Evolutionary conservation across 2,113 vertebrate species (phyloP), one percentile per base, ranked within the genome.

Genomic region (Psittacula cyanocephala): DNA sequence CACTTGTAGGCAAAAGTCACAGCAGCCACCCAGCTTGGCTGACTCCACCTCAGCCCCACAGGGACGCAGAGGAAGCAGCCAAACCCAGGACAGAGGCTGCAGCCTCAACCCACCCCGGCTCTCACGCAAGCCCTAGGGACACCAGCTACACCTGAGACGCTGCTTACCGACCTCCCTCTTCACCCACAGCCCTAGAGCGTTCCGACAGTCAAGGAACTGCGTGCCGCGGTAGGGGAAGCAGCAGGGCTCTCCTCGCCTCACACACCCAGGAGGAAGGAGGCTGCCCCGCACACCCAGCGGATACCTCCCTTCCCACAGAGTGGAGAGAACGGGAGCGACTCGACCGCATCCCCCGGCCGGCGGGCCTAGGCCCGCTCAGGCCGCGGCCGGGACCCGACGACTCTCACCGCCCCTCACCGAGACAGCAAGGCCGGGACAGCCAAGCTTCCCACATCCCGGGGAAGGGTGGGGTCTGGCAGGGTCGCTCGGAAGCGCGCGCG

Each of bases 401-500:
- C 77, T 44, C 67, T 44, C 64, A 15, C 14, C 37, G 16, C 23
- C 33, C 17, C 55, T 13, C 31, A 24, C 29, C 13, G 43, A 28
- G 13, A 7, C 20, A 31, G 11, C 46, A 27, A 23, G 41, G 19
- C 68, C 14, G 9, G 50, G 46, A 31, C 46, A 59, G 20, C 22
- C 27, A 25, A 76, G 39, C 28, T 17, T 17, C 22, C 39, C 31
- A 0, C 23, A 13, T 5, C 24, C 24, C 16, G 2, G 11, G 8
- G 5, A 0, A 33, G 39, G 14, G 23, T 14, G 17, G 10, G 16
- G 8, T 7, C 23, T 15, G 9, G 15, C 11, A 7, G 13, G 20
- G 13, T 3, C 12, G 7, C 23, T 5, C 8, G 8, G 2, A 44
- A 31, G 17, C 25, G 2, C 14, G 17, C 25, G 2, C 14, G 1